Base-by-base conservation (phyloP, 2,797 vertebrate species). In the Oryzias sinensis region DNA sequence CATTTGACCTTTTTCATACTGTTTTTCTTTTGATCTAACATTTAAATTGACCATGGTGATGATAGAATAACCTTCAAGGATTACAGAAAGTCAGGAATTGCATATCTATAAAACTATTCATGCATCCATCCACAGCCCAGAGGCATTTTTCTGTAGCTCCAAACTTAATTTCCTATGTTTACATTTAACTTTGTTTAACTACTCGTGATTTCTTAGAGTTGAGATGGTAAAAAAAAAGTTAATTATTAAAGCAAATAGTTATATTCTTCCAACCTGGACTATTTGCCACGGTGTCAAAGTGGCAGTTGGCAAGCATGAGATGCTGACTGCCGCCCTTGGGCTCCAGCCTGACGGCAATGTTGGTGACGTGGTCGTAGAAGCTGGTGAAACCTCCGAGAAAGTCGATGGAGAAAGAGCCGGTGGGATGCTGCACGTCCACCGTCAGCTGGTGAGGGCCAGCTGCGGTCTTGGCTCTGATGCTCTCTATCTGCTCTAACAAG, bases 341-440 rank as follows among this genome's bases (percentile, higher is more conserved):
- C 74, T 98, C 96, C 63, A 99, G 86, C 67, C 92, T 94, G 44
- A 98, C 96, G 0, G 89, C 92, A 0, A 99, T 75, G 76, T 98
- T 99, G 72, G 94, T 97, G 87, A 99, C 92, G 0, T 92, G 94
- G 85, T 96, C 95, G 47, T 99, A 99, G 82, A 94, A 97, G 86
- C 96, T 98, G 50, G 95, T 98, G 86, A 98, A 99, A 22, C 96
- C 97, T 24, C 97, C 96, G 0, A 98, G 89, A 73, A 99, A 99
- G 83, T 98, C 94, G 65, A 98, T 95, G 83, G 93, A 97, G 84
- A 99, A 99, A 18, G 96, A 92, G 51, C 97, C 97, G 0, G 95
- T 97, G 55, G 97, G 97, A 8, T 91, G 92, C 68, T 97, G 97
- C 27, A 96, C 60, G 4, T 98, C 94, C 59, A 96, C 81, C 0